Evolutionary conservation across 2,113 vertebrate species (phyloP).

Genomic region (Trichechus manatus): DNA sequence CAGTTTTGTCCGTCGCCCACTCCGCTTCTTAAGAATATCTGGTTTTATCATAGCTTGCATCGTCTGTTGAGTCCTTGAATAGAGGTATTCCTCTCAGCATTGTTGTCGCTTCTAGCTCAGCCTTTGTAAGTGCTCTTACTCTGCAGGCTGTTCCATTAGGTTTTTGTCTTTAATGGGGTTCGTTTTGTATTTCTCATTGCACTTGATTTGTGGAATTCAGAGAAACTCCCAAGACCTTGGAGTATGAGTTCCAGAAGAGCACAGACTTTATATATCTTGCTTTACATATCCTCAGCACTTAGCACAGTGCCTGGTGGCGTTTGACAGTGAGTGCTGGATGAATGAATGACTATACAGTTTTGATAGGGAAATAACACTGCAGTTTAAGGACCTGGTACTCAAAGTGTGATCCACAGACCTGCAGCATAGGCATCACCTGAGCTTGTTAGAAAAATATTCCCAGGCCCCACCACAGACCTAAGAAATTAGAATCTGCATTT

Average conservation of each 20-base stretch:
- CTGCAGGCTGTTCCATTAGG: not conserved
- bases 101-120: not conserved
- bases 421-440: not conserved
- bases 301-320: not conserved
- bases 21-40: not conserved
- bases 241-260: not conserved
- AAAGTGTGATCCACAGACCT: not conserved
- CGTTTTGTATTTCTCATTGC: not conserved
- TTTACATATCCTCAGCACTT: slow-evolving; percentile 27
- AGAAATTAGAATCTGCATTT: not conserved
- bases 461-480: not conserved
- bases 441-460: not conserved
- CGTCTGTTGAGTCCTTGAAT: not conserved
- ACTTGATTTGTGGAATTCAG: slow-evolving; percentile 19
- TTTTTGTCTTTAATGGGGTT: not conserved
- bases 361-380: not conserved
- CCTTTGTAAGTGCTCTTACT: not conserved
- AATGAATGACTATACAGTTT: not conserved
- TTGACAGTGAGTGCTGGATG: not conserved
- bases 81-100: not conserved
- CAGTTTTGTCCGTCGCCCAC: not conserved
- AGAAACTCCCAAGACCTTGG: not conserved
- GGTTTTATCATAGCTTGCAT: not conserved
- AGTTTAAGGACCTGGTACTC: not conserved
- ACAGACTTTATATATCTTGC: not conserved